A percentile compares a stretch with the other conserved stretches of the same genome.
phyloP scores from a whole-genome alignment of 1,140 invertebrate genomes.

The Phymorhynchus buccinoides region DNA sequence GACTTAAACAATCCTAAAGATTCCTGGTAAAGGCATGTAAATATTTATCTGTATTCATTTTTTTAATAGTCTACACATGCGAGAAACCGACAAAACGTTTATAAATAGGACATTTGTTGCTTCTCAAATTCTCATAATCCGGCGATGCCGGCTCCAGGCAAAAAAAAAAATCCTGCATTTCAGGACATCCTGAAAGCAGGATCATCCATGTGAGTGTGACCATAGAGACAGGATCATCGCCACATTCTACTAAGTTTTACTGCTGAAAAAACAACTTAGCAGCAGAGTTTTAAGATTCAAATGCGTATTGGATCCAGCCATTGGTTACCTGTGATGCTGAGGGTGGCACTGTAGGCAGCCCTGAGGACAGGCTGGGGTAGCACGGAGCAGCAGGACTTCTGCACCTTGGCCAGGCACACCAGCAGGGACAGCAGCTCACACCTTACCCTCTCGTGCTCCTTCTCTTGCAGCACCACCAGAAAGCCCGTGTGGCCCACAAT shows the following conservation, averaged over 20 bases:
- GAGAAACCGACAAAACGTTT: no score
- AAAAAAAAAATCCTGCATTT: no score
- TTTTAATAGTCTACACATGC: no score
- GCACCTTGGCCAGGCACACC: neutral
- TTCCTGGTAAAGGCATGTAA: no score
- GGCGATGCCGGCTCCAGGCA: no score
- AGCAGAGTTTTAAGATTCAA: neutral
- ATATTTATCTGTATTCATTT: no score
- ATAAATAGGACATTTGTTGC: no score
- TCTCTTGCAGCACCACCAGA: slow-evolving; percentile 6
- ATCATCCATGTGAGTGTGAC: no score
- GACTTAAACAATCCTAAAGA: no score
- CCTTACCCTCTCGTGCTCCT: neutral
- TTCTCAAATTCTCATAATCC: no score
- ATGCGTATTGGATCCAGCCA: no score
- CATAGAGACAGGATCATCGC: neutral
- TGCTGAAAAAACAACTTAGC: neutral
- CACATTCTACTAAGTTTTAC: neutral
- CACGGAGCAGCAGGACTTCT: slow-evolving; percentile 5
- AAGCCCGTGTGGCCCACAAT: slow-evolving; percentile 28
- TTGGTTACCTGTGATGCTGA: slow-evolving; percentile 18
- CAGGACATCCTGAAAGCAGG: no score
- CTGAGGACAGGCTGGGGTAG: neutral
- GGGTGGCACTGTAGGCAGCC: slow-evolving; percentile 25
- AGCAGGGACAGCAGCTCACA: slow-evolving; percentile 23